phyloP scores from a whole-genome alignment of 2,797 vertebrate genomes.

The Pangasius mekongensis region DNA sequence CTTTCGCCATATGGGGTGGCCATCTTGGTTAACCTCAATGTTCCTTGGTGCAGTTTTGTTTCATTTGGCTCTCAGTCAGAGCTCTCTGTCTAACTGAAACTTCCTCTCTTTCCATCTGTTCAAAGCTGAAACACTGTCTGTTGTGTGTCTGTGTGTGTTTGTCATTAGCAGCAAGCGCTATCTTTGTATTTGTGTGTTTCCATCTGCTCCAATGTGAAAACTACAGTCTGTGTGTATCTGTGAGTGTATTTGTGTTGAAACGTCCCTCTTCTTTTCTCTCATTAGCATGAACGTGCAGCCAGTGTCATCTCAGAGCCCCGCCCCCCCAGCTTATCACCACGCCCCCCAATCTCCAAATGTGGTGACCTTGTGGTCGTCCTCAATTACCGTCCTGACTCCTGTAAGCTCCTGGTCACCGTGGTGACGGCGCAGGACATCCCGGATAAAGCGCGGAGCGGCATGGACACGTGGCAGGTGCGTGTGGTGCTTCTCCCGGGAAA shows the following conservation, averaged over 20 bases:
- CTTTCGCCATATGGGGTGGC: neutral
- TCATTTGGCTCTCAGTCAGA: neutral
- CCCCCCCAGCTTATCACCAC: conserved; percentile 54
- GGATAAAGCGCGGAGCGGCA: conserved; percentile 89
- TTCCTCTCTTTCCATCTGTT: conserved; percentile 17
- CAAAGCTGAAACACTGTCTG: neutral
- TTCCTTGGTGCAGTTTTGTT: neutral
- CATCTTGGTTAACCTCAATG: neutral
- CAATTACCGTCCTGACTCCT: conserved; percentile 77
- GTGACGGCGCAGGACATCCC: conserved; percentile 85
- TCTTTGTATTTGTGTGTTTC: conserved; percentile 15
- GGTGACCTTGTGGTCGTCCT: conserved; percentile 86
- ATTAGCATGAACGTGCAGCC: conserved; percentile 27
- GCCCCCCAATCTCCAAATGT: conserved; percentile 84
- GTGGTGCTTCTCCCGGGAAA: conserved; percentile 88
- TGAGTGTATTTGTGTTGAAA: neutral
- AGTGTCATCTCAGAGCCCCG: conserved; percentile 71
- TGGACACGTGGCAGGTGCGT: conserved; percentile 91
- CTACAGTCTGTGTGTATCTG: neutral
- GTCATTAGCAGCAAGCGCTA: neutral
- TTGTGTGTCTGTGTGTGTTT: conserved; percentile 7
- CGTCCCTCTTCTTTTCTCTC: neutral
- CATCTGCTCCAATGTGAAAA: neutral
- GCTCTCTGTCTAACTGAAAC: neutral
- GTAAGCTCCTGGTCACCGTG: conserved; percentile 84